Evolutionary conservation across 2,113 vertebrate species (phyloP), one percentile per base, ranked within the genome.

Genomic region (Chaetura pelagica): DNA sequence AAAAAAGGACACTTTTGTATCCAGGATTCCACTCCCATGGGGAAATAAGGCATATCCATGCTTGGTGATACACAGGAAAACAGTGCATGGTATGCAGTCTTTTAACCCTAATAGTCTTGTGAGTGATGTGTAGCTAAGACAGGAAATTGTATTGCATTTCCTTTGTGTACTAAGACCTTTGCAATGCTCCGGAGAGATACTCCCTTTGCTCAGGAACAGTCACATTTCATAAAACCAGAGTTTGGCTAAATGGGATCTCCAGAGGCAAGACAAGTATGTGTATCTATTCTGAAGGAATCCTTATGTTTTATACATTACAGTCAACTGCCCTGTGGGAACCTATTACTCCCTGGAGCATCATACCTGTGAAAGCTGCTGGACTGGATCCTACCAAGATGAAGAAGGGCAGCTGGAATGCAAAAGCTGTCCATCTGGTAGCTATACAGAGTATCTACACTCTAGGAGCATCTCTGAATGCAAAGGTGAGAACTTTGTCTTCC

Each of bases 361-460:
- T 7, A 97, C 97, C 89, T 99, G 99, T 97, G 99, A 99, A 97
- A 99, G 99, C 97, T 99, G 99, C 96, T 98, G 98, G 98, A 97
- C 98, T 80, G 99, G 99, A 35, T 99, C 98, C 82, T 99, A 98
- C 95, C 99, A 99, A 95, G 99, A 99, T 93, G 98, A 99, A 91
- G 99, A 99, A 97, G 99, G 99, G 38, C 99, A 99, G 79, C 96
- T 99, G 55, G 99, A 99, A 91, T 99, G 99, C 89, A 99, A 99
- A 96, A 98, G 96, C 76, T 99, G 99, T 90, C 98, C 99, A 3
- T 93, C 98, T 46, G 99, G 98, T 59, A 99, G 97, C n/a, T 98
- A 98, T 75, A 99, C 99, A 0, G 98, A 99, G 29, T 99, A 99
- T 94, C 98, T 99, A 29, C 99, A 99, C 84, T 99, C 99, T 27